Evolutionary conservation across 1,140 invertebrate species (phyloP).

Genomic region (Brachionus manjavacas): DNA sequence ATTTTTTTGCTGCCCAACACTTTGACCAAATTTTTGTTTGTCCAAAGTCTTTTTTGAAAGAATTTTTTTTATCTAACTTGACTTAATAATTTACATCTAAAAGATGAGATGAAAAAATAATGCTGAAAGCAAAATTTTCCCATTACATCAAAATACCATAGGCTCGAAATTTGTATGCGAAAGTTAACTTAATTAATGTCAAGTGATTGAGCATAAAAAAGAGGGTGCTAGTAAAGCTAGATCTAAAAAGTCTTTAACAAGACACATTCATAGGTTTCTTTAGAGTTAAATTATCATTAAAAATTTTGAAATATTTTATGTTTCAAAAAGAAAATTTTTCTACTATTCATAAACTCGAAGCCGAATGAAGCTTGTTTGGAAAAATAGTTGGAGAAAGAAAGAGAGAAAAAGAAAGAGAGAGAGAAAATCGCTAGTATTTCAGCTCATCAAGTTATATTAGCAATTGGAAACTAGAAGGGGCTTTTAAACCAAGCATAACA

Average conservation of each 20-base stretch:
- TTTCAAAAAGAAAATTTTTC: conserved; percentile 3
- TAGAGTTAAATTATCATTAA: neutral
- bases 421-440: neutral
- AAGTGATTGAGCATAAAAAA: neutral
- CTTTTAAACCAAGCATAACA: neutral
- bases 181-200: too few relatives aligned
- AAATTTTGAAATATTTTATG: conserved; percentile 20
- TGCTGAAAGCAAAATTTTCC: too few relatives aligned
- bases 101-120: too few relatives aligned
- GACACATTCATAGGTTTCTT: neutral
- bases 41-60: too few relatives aligned
- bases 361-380: neutral
- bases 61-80: too few relatives aligned
- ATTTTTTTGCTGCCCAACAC: too few relatives aligned
- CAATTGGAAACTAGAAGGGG: neutral
- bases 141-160: too few relatives aligned
- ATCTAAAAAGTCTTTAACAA: neutral
- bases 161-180: too few relatives aligned
- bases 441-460: neutral
- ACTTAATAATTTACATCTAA: too few relatives aligned
- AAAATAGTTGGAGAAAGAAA: neutral
- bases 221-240: neutral
- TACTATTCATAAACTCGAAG: conserved; percentile 20
- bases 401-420: neutral
- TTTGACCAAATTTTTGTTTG: too few relatives aligned